phyloP scores from a whole-genome alignment of 2,888 invertebrate species.

The Habroteleia sp. region DNA sequence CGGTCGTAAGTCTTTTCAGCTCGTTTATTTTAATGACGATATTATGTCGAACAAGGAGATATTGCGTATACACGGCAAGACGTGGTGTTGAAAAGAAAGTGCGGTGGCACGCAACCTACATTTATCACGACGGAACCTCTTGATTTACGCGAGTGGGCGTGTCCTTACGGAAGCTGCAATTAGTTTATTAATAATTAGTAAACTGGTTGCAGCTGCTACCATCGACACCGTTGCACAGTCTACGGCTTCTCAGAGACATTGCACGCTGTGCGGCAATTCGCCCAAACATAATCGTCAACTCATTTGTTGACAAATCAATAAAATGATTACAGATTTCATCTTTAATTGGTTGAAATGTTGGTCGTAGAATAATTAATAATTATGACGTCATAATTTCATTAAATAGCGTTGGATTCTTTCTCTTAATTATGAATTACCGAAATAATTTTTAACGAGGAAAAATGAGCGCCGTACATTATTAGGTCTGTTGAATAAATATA shows the following conservation, averaged over 20 bases:
- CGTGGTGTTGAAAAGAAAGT: constrained; percentile 56
- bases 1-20: constrained; percentile 42
- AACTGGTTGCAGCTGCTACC: constrained; percentile 71
- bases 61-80: constrained; percentile 31
- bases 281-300: constrained; percentile 15
- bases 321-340: constrained; percentile 21
- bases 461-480: constrained; percentile 31
- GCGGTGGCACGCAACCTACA: constrained; percentile 44
- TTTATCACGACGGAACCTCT: constrained; percentile 72
- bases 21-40: constrained; percentile 59
- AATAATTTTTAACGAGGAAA: constrained; percentile 34
- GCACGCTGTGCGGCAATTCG: constrained; percentile 2
- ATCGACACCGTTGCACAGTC: constrained; percentile 26
- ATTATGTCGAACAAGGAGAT: constrained; percentile 58
- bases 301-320: constrained; percentile 20
- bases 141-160: constrained; percentile 79
- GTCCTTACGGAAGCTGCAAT: constrained; percentile 78
- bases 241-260: constrained; percentile 36
- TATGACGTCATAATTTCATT: no score
- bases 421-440: no score
- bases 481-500: constrained; percentile 40
- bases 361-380: constrained; percentile 30
- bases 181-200: constrained; percentile 80
- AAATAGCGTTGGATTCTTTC: no score
- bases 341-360: constrained; percentile 5